Conservation (phyloP, 2,888 invertebrate genomes). For the Meta bourneti region DNA sequence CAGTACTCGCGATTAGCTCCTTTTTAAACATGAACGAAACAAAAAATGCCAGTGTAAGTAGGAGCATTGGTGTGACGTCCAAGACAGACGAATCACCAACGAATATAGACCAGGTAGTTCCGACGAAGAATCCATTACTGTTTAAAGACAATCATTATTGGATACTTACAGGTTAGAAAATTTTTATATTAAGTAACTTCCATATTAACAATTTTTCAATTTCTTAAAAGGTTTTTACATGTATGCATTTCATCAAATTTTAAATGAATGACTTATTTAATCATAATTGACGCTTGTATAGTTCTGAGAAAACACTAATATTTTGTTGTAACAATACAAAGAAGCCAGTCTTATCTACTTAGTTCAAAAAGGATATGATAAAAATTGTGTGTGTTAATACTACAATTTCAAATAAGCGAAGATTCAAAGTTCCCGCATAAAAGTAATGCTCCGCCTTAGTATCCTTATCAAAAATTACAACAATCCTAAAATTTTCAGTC, state of each 20-base stretch:
- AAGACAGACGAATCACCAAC: constrained; percentile 15
- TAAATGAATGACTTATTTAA: not conserved
- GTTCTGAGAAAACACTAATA: not conserved
- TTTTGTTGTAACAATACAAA: not conserved
- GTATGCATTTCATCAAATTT: not conserved
- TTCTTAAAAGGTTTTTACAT: not conserved
- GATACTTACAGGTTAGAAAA: constrained; percentile 64
- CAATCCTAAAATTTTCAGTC: too few relatives aligned
- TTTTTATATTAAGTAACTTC: too few relatives aligned
- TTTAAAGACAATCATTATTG: constrained; percentile 71
- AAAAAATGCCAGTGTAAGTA: not conserved
- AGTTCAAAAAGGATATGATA: too few relatives aligned
- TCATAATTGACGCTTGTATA: not conserved
- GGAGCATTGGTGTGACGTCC: not conserved
- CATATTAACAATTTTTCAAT: not conserved
- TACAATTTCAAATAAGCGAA: too few relatives aligned
- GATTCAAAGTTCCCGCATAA: too few relatives aligned
- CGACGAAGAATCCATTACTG: constrained; percentile 24
- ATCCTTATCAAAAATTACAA: too few relatives aligned
- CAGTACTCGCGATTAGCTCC: constrained; percentile 49
- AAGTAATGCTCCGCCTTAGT: too few relatives aligned
- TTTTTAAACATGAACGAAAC: constrained; percentile 34
- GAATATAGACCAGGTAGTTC: not conserved
- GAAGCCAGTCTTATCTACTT: too few relatives aligned
- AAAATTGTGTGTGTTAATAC: too few relatives aligned